These are phyloP conservation scores for Carlito syrichta DNA, from an alignment of 2,113 vertebrate genomes.

Conservation along the genomic window DNA sequence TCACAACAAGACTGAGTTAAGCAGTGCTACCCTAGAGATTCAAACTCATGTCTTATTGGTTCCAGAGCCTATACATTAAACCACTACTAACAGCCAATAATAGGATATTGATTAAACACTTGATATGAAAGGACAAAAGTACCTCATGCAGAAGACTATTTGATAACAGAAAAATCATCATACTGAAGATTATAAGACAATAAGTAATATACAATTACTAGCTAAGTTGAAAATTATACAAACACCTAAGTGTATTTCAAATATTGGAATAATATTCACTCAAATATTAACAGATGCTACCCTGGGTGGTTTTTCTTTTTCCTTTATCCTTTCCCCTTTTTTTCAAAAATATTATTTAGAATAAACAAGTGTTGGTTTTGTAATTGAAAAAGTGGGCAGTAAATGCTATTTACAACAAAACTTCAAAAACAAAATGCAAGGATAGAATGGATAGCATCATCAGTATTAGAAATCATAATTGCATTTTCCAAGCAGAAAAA, in stretches of 20 bases:
- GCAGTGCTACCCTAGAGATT: slow-evolving; percentile 11
- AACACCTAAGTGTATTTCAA: slow-evolving; percentile 32
- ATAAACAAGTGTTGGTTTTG: slow-evolving; percentile 9
- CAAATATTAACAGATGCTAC: slow-evolving; percentile 41
- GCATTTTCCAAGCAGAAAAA: slow-evolving; percentile 21
- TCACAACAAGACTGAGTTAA: background rate
- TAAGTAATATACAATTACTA: slow-evolving; percentile 39
- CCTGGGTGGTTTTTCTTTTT: background rate
- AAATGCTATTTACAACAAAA: slow-evolving; percentile 10
- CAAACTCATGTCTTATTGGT: background rate
- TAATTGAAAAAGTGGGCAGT: background rate
- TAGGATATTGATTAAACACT: slow-evolving; percentile 37
- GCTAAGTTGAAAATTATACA: slow-evolving; percentile 63
- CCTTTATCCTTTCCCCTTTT: background rate
- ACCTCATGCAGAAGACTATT: slow-evolving; percentile 1
- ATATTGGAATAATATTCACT: slow-evolving; percentile 38
- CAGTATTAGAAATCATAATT: background rate
- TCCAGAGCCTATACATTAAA: background rate
- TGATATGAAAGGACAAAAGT: slow-evolving; percentile 34
- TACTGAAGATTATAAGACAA: slow-evolving; percentile 33
- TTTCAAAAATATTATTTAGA: background rate
- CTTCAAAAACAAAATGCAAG: slow-evolving; percentile 17
- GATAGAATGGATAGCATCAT: background rate
- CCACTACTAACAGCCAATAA: background rate
- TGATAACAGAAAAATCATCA: slow-evolving; percentile 38